These are phyloP conservation scores for Proctacanthus coquilletti DNA, from an alignment of 1,140 invertebrate species.

Conservation along the genomic window DNA sequence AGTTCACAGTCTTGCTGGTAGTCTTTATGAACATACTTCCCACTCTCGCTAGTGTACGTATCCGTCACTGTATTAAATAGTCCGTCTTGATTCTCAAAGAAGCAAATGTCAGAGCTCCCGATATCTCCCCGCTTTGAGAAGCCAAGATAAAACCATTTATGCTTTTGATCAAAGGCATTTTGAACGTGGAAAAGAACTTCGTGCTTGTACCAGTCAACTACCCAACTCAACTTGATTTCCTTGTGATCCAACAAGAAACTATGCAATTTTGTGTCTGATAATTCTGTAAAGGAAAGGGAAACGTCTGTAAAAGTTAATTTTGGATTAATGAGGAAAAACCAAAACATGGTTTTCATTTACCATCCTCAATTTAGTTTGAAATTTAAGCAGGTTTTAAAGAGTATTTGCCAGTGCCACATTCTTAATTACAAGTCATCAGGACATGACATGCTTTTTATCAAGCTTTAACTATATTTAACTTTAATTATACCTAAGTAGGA, in stretches of 20 bases:
- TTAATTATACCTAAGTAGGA: no score
- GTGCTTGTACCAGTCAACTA: constrained; percentile 30
- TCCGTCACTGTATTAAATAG: constrained; percentile 37
- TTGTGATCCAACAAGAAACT: constrained; percentile 23
- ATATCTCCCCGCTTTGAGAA: constrained; percentile 79
- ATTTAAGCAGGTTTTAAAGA: no score
- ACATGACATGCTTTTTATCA: no score
- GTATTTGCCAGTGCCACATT: no score
- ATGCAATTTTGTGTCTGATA: constrained; percentile 28
- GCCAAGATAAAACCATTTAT: constrained; percentile 70
- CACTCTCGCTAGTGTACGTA: constrained; percentile 50
- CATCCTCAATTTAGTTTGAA: no score
- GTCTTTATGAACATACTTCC: constrained; percentile 48
- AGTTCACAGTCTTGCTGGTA: constrained; percentile 63
- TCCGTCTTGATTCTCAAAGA: constrained; percentile 42
- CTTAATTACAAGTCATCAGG: no score
- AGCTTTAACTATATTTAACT: no score
- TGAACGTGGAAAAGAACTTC: constrained; percentile 29
- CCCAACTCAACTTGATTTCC: constrained; percentile 29
- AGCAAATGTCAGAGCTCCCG: constrained; percentile 66
- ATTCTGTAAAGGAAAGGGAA: constrained; percentile 10
- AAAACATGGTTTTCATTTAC: no score
- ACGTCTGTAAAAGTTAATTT: no score
- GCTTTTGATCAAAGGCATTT: constrained; percentile 27
- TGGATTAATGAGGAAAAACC: no score